Evolutionary conservation across 2,888 invertebrate species (phyloP), one percentile per base, ranked within the genome.

Genomic region (Lepidochrysops patricia): DNA sequence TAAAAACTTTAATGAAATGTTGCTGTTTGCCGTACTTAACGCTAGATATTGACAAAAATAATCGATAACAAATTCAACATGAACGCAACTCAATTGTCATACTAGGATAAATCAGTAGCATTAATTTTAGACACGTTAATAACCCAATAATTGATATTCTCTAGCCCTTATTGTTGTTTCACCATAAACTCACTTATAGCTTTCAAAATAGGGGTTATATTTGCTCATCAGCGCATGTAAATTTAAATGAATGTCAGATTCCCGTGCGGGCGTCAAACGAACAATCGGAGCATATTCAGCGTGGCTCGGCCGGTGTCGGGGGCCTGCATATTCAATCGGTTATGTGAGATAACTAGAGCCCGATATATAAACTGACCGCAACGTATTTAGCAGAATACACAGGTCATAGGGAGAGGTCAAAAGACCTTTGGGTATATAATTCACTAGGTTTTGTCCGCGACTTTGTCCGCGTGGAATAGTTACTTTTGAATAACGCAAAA

Each of bases 291-390:
- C 64, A 63, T 64, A 67, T 62, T 67, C 62, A 60, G 64, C 61
- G 64, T 60, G 52, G 29, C 62, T 26, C 62, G 15, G 71, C 68
- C 62, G 70, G 70, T 74, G 72, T 72, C 72, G 72, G 69, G 63
- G 67, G 66, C 67, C 68, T 77, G 73, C 72, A 78, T 79, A 72
- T 73, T 76, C 72, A 80, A 77, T 78, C 77, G 71, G 77, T 78
- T 75, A 76, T 77, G 74, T 77, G 19, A 68, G 66, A 65, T 66
- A 67, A 71, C 71, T 70, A 69, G 71, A 63, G 61, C 43, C 43
- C 19, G 19, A 23, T 43, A 23, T 43, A 43, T 43, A 43, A 43
- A 43, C 26, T n/a, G 4, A 58, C 63, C 64, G 37, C 66, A 63
- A 64, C 54, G 48, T 25, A 37, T 56, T 60, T 32, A 48, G 37